Conservation (phyloP, 1,140 invertebrate genomes). For the Magallana ariakensis region DNA sequence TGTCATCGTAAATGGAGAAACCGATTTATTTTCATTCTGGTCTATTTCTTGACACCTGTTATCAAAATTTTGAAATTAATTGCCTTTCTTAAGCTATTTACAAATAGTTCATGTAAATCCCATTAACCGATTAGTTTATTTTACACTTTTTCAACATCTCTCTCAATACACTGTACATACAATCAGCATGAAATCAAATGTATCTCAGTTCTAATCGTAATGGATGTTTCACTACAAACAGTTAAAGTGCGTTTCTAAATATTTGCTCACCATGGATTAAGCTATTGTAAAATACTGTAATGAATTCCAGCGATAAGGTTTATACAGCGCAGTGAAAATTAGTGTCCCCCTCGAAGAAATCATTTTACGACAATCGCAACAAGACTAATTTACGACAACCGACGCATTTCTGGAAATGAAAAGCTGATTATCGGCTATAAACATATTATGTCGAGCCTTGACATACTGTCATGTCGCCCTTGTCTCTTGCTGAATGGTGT, state of each 20-base stretch:
- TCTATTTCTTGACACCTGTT: not conserved
- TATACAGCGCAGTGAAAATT: not conserved
- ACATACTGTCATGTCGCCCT: constrained; percentile 26
- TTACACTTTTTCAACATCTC: constrained; percentile 18
- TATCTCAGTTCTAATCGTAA: not conserved
- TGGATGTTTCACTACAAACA: not conserved
- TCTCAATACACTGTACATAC: not conserved
- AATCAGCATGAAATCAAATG: not conserved
- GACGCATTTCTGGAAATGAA: not conserved
- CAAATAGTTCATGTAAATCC: constrained; percentile 20
- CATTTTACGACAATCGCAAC: constrained; percentile 8
- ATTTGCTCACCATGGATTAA: constrained; percentile 33
- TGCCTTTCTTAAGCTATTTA: constrained; percentile 19
- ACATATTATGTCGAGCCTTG: not conserved
- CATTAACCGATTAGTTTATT: constrained; percentile 25
- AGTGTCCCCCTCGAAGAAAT: not conserved
- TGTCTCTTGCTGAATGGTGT: not conserved
- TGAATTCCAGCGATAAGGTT: not conserved
- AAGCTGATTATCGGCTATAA: not conserved
- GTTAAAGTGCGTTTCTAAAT: not conserved
- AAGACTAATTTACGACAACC: not conserved
- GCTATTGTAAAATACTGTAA: not conserved
- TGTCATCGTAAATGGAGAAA: too few relatives aligned
- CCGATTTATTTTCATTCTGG: too few relatives aligned
- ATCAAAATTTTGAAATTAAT: constrained; percentile 25